These are phyloP conservation scores for Nephrotoma guestfalica DNA, from an alignment of 2,888 invertebrate species.

Conservation along the genomic window DNA sequence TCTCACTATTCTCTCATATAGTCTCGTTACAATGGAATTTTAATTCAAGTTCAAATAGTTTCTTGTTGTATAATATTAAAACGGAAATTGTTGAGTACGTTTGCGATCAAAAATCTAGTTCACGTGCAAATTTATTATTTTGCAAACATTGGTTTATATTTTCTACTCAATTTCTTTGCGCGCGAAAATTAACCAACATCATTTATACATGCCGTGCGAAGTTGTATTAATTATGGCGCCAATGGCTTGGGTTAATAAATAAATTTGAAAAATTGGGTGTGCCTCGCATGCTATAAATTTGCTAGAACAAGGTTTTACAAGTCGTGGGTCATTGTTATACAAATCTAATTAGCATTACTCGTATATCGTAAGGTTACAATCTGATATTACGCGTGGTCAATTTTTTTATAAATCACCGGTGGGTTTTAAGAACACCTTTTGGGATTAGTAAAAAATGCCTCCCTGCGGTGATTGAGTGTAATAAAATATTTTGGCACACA, in stretches of 20 bases:
- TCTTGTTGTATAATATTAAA: neutral
- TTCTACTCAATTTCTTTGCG: neutral
- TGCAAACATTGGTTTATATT: neutral
- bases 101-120: neutral
- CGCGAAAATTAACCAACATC: neutral
- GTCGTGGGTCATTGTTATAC: neutral
- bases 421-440: no score
- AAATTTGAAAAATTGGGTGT: neutral
- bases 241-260: neutral
- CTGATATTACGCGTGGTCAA: no score
- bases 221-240: neutral
- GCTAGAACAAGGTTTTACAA: neutral
- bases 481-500: no score
- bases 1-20: neutral
- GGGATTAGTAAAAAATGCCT: no score
- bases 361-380: no score
- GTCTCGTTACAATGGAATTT: neutral
- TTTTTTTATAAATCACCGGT: no score
- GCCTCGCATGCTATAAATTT: neutral
- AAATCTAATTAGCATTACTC: neutral
- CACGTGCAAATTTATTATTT: neutral
- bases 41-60: neutral
- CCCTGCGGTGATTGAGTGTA: no score
- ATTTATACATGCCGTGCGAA: neutral
- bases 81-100: neutral